These are phyloP conservation scores for Oryctolagus cuniculus DNA, from an alignment of 2,113 vertebrate species.

Conservation along the genomic window mOryCun1.1 NC_091435.1:80749001-80749500, in stretches of 20 bases:
- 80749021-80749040: not conserved
- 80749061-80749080: not conserved
- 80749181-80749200: not conserved
- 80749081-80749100: not conserved
- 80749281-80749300: not conserved
- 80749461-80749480: not conserved
- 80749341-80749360: not conserved
- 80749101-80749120: not conserved
- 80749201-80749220: not conserved
- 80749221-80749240: not conserved
- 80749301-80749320: not conserved
- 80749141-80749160: not conserved
- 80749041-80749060: not conserved
- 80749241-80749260: not conserved
- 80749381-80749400: not conserved
- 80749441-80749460: not conserved
- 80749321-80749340: not conserved
- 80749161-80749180: not conserved
- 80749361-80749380: not conserved
- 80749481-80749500: not conserved
- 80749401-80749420: conserved; percentile 21
- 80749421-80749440: not conserved
- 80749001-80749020: not conserved
- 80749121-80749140: not conserved
- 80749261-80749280: no score